Evolutionary conservation across 2,113 vertebrate genomes (phyloP).

Genomic region (Chaetodon trifascialis): DNA sequence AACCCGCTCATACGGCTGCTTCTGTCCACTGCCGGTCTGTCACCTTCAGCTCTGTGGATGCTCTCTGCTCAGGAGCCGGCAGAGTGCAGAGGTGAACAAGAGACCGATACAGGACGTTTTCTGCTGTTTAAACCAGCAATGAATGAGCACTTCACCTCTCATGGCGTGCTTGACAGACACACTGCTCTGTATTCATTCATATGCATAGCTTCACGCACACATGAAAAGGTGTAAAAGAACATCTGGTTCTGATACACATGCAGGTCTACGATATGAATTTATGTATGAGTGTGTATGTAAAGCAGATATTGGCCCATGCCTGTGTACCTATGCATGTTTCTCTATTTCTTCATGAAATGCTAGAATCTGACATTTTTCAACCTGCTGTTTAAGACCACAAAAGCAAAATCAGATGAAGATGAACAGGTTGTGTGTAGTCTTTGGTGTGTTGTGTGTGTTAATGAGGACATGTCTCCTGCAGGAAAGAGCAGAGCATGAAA

Average conservation of each 20-base stretch:
- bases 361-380: neutral
- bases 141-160: neutral
- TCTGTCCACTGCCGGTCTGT: too few relatives aligned
- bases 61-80: neutral
- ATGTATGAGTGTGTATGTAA: slow-evolving; percentile 17
- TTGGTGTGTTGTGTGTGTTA: neutral
- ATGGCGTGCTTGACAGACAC: slow-evolving; percentile 19
- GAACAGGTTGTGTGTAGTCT: neutral
- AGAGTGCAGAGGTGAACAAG: neutral
- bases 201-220: neutral
- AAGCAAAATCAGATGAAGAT: neutral
- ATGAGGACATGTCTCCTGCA: too few relatives aligned
- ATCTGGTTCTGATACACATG: slow-evolving; percentile 37
- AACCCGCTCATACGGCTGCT: neutral
- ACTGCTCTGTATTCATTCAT: neutral
- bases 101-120: neutral
- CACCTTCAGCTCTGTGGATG: too few relatives aligned
- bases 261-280: slow-evolving; percentile 25
- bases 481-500: neutral
- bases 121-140: neutral
- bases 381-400: neutral
- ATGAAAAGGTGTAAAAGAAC: neutral
- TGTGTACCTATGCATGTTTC: neutral
- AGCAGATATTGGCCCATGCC: neutral
- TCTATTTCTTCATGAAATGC: neutral